Evolutionary conservation across 2,113 vertebrate genomes (phyloP), one percentile per base, ranked within the genome.

Genomic region (Trematomus loennbergii): DNA sequence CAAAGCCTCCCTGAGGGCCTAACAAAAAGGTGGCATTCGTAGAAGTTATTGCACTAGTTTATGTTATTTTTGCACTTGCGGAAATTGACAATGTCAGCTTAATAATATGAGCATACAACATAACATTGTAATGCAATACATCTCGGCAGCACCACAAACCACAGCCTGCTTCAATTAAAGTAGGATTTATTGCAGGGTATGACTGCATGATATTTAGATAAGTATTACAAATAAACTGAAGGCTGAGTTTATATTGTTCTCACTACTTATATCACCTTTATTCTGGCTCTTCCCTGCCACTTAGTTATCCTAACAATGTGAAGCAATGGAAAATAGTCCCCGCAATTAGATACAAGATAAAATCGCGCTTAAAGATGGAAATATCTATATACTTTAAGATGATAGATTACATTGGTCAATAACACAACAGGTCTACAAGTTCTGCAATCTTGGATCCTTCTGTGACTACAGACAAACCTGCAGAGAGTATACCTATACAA

Each of bases 401-500:
- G 75, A 84, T 79, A 10, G 36, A 79, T 74, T 50, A 29, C 22
- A 12, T 16, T 58, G 58, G 57, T 73, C 9, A 81, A 12, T 63
- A 55, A 40, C 63, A 49, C 65, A 62, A 43, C 55, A 69, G 72
- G 63, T 72, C 17, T 57, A 5, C 25, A 46, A 36, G 50, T 29
- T 29, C 29, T 29, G 29, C 29, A 29, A 20, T 72, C 13, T 58
- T 18, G 60, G 18, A 55, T 52, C 1, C 29, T 29, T 29, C 29
- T 29, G 29, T 29, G 29, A 29, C 29, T 29, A 29, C 29, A 29
- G 0, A 53, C 29, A 3, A 29, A 3, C 29, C 36, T 40, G 36
- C 6, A 40, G 36, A 40, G 36, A 7, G 8, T 40, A 40, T 40
- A 40, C 36, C 6, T 40, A 40, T 40, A 40, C 29, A 40, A 40